Evolutionary conservation across 2,113 vertebrate genomes (phyloP), one percentile per base, ranked within the genome.

Genomic region (Crotalus helleri): DNA sequence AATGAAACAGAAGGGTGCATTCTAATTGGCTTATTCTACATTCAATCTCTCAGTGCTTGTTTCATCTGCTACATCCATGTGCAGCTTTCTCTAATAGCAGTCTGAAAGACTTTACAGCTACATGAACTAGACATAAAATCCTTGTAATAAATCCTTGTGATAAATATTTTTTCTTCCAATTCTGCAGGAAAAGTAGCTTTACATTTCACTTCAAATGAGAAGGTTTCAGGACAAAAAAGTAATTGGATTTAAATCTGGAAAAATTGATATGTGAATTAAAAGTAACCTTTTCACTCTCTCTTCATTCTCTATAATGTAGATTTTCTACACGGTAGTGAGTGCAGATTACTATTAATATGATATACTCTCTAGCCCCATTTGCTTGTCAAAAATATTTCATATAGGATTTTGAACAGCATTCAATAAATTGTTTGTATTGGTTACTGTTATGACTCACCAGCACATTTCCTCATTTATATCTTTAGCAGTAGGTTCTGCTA

Each of bases 301-400:
- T 0, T 0, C n/a, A 39, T 5, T 3, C 4, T 7, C 0, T 0
- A 26, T 0, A 0, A 44, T 21, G 15, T 44, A 44, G n/a, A 81
- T 44, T 81, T 21, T 81, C 7, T 81, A 49, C 26, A 51, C 7
- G 1, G 49, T 51, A 13, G 6, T 46, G 44, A 85, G 9, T 54
- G 69, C 19, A 92, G 6, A 88, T 74, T 88, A 87, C 46, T 88
- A 74, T 88, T 88, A 39, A 54, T 29, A 44, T 23, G n/a, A 54
- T 55, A 74, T 24, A 64, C 23, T 33, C 15, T 39, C n/a, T 81
- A 39, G n/a, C 33, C 11, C 49, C 49, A 29, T 54, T 49, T 6
- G 4, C 15, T 86, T 58, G n/a, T 49, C 24, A 87, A 87, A 53
- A 24, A 69, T 33, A 54, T 87, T 89, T 81, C 2, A 39, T 44